Evolutionary conservation across 2,888 invertebrate species (phyloP), one percentile per base, ranked within the genome.

Genomic region (Julus scandinavius): DNA sequence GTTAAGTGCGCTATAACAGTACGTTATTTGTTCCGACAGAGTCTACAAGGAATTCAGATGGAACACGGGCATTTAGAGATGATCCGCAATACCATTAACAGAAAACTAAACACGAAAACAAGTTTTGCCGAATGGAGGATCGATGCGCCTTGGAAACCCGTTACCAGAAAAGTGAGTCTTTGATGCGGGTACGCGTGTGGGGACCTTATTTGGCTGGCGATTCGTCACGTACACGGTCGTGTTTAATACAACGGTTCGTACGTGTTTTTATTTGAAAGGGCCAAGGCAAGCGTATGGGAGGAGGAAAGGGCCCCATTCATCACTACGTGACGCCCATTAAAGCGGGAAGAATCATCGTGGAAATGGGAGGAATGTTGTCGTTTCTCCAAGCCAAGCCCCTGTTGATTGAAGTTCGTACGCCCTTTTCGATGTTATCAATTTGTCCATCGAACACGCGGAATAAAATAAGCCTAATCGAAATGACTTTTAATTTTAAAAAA

Each of bases 111-210:
- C 91, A 92, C 94, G 38, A 95, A 94, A 90, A 94, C 95, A 91
- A 97, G 97, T 96, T 99, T 99, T 94, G 97, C 98, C 0, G 93
- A 97, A 50, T 99, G 99, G 98, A 94, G 99, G 91, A 93, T 99
- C 0, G 97, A 98, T 91, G 93, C 97, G 0, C 98, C 99, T 0
- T 99, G 99, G 99, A 98, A 99, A 91, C 96, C 99, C 0, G 93
- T 98, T 13, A 97, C 97, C 0, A 97, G 96, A 92, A 97, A 97
- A 92, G 94, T 94, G 87, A 20, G 58, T 88, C 85, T 17, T 72
- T 15, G 11, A 15, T 58, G 15, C 58, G 15, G 15, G 17, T 15
- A 58, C 13, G 11, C 54, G 2, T 54, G 15, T 40, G 3, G 38
- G 6, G 38, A 7, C 80, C 80, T 29, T 80, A 80, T 80, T 80